Percentiles rank a stretch among this genome's conserved stretches.
Conservation (phyloP, 2,113 vertebrate genomes). For the Lophius piscatorius region DNA sequence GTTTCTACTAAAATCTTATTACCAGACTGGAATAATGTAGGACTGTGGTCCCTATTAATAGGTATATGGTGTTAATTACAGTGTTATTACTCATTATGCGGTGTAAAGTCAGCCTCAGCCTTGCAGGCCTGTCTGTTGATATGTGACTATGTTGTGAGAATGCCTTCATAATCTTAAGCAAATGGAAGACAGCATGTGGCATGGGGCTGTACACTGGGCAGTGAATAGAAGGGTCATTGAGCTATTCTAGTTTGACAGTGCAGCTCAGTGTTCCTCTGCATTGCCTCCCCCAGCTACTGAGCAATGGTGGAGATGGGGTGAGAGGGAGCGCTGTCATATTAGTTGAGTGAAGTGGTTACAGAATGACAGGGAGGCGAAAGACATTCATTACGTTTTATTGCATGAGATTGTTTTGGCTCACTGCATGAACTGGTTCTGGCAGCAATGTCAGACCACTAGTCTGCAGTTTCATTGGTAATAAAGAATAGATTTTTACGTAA, state of each 20-base stretch:
- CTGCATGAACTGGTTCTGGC: neutral
- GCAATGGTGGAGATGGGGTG: constrained; percentile 33
- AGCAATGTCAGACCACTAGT: constrained; percentile 11
- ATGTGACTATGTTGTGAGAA: neutral
- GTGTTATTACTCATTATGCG: constrained; percentile 11
- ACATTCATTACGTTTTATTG: neutral
- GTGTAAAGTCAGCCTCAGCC: no score
- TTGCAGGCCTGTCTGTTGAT: neutral
- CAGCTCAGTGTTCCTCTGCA: constrained; percentile 61
- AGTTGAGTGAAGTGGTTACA: constrained; percentile 13
- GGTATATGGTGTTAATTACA: neutral
- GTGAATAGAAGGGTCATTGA: constrained; percentile 70
- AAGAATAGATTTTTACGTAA: no score
- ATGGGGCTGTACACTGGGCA: constrained; percentile 35
- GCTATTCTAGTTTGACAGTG: constrained; percentile 61
- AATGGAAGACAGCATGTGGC: constrained; percentile 49
- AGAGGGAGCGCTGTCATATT: constrained; percentile 32
- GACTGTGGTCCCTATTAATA: neutral
- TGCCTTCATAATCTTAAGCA: constrained; percentile 2
- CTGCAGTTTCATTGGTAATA: constrained; percentile 1
- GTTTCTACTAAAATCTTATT: neutral
- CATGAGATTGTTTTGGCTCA: constrained; percentile 28
- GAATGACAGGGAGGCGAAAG: constrained; percentile 1
- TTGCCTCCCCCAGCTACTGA: constrained; percentile 32
- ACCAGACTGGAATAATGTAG: neutral